These are phyloP conservation scores for Brachyptera putata DNA, from an alignment of 2,888 invertebrate species.

Conservation along the genomic window DNA sequence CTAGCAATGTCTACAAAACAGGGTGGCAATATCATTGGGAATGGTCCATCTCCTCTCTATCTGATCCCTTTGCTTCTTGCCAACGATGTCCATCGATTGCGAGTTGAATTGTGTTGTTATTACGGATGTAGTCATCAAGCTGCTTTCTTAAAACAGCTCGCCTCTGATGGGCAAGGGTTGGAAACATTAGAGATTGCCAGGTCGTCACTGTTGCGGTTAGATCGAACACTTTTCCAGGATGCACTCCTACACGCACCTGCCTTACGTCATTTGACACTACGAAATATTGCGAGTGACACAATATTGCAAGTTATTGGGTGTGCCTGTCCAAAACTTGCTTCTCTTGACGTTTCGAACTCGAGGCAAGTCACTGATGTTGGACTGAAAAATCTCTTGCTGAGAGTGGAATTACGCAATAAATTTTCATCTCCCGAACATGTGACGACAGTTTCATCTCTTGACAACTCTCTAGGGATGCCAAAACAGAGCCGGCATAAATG, in stretches of 20 bases:
- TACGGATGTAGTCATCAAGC: slow-evolving; percentile 48
- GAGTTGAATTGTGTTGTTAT: slow-evolving; percentile 47
- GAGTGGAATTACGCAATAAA: slow-evolving; percentile 44
- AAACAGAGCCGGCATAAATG: slow-evolving; percentile 23
- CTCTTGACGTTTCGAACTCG: slow-evolving; percentile 46
- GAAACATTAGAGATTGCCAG: slow-evolving; percentile 44
- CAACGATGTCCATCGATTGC: slow-evolving; percentile 43
- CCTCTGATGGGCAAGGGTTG: slow-evolving; percentile 43
- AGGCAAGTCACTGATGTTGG: slow-evolving; percentile 46
- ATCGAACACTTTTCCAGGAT: slow-evolving; percentile 43
- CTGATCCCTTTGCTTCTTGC: slow-evolving; percentile 44
- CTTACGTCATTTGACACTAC: slow-evolving; percentile 43
- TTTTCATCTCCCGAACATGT: slow-evolving; percentile 21
- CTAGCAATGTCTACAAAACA: slow-evolving; percentile 42
- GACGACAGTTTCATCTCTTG: background rate
- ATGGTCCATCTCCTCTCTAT: slow-evolving; percentile 45
- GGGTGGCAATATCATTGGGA: slow-evolving; percentile 42
- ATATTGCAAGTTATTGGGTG: slow-evolving; percentile 45
- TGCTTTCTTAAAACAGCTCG: slow-evolving; percentile 43
- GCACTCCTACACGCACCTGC: slow-evolving; percentile 43
- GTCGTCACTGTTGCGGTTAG: slow-evolving; percentile 44
- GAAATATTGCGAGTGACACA: slow-evolving; percentile 45
- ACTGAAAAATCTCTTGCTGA: slow-evolving; percentile 43
- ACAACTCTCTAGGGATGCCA: background rate
- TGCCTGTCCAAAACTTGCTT: slow-evolving; percentile 43